phyloP scores from a whole-genome alignment of 2,113 vertebrate species.

The Marmota monax region DNA sequence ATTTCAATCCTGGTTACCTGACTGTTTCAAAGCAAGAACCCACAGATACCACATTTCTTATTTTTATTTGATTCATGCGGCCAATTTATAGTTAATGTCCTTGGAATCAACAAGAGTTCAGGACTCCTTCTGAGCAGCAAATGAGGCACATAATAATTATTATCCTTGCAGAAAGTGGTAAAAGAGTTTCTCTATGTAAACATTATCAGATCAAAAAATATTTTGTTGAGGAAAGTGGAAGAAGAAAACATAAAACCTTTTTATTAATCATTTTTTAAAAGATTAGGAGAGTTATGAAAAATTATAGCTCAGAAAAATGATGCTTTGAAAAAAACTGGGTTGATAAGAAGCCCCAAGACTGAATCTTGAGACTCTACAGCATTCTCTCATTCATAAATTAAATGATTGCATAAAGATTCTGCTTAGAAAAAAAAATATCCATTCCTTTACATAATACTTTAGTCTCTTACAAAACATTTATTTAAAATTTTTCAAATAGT shows the following conservation, averaged over 20 bases:
- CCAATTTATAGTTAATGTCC: background rate
- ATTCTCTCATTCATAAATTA: constrained; percentile 59
- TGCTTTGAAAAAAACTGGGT: background rate
- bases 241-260: background rate
- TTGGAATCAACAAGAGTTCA: background rate
- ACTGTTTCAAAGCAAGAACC: background rate
- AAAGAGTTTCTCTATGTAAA: background rate
- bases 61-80: background rate
- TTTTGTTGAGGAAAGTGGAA: constrained; percentile 17
- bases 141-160: background rate
- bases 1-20: background rate
- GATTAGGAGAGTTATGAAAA: constrained; percentile 5
- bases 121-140: background rate
- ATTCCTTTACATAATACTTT: constrained; percentile 68
- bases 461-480: constrained; percentile 75
- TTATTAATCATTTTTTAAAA: constrained; percentile 3
- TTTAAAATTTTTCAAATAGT: constrained; percentile 78
- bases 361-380: background rate
- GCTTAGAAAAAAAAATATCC: constrained; percentile 28
- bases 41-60: background rate
- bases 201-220: constrained; percentile 26
- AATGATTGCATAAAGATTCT: constrained; percentile 54
- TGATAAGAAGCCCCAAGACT: background rate
- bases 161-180: background rate
- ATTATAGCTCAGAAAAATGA: constrained; percentile 13